Conservation (phyloP, 2,113 vertebrate species). For the Irena cyanogastra region DNA sequence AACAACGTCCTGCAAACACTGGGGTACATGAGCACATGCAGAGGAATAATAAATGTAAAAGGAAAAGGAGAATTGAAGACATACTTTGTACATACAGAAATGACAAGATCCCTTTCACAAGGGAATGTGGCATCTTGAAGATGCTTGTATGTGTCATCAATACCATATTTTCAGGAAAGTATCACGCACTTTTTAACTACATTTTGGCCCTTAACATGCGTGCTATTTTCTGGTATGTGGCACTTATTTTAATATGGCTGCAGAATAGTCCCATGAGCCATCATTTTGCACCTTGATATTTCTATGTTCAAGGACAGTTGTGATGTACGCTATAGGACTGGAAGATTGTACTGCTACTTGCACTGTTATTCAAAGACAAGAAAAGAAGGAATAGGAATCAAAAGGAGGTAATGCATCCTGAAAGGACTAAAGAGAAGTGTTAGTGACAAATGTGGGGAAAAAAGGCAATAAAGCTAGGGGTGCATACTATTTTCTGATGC, state of each 20-base stretch:
- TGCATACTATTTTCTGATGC: constrained; percentile 73
- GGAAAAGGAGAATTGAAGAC: constrained; percentile 96
- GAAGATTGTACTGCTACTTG: constrained; percentile 56
- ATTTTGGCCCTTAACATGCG: constrained; percentile 52
- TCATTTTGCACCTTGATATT: constrained; percentile 62
- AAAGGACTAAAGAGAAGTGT: not conserved
- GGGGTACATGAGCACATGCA: constrained; percentile 91
- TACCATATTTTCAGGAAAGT: constrained; percentile 53
- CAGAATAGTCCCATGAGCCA: constrained; percentile 63
- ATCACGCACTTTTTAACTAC: constrained; percentile 63
- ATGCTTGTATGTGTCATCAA: not conserved
- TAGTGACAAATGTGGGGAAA: constrained; percentile 16
- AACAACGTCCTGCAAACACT: constrained; percentile 83
- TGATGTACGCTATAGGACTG: constrained; percentile 35
- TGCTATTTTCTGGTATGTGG: constrained; percentile 66
- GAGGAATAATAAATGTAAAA: constrained; percentile 97
- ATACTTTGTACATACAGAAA: constrained; percentile 95
- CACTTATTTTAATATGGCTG: constrained; percentile 67
- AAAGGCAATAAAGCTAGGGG: constrained; percentile 79
- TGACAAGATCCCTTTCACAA: constrained; percentile 92
- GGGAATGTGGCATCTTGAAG: constrained; percentile 78
- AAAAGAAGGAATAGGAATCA: constrained; percentile 16
- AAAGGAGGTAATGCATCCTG: not conserved
- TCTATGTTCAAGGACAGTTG: constrained; percentile 41
- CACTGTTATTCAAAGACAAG: constrained; percentile 59